Evolutionary conservation across 1,140 invertebrate species (phyloP), one percentile per base, ranked within the genome.

Genomic region (Trichogramma pretiosum): DNA sequence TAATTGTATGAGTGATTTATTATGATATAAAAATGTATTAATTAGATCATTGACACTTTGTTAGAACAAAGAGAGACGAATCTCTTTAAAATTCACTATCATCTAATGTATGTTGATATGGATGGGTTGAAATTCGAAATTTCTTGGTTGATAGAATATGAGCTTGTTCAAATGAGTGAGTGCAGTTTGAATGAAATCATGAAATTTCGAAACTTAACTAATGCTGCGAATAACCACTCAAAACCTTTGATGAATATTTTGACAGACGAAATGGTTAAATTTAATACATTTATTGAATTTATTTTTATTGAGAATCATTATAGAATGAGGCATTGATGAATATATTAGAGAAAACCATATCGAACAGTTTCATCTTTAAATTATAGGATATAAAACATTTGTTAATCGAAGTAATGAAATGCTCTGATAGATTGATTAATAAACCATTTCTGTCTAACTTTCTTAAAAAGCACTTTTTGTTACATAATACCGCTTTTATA

Each of bases 401-500:
- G 26, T 47, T 37, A 47, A 52, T 39, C 19, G 26, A 47, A 43
- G 39, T 51, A 26, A 52, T 37, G 39, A 28, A 38, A 33, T 40
- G 44, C 46, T 39, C 44, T 47, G 42, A 42, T 45, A 40, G 34
- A 52, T 38, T 43, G 44, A 45, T 52, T 52, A 35, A 47, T 44
- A 34, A 43, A 52, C 39, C 45, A 52, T 39, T 38, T 52, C 39
- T 43, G 50, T 52, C 48, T 26, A 28, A 5, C 49, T 28, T 37
- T 22, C 28, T 9, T 32, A n/a, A n/a, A 43, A 32, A 42, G 26
- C 43, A 47, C 22, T 35, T 52, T 52, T 52, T 52, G 45, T 52
- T 52, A 35, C 46, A 43, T 43, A 43, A 52, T 43, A 52, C 43
- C 45, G 50, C 50, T 52, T 52, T 53, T 48, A 53, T 53, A 48